Evolutionary conservation across 2,888 invertebrate species (phyloP).

Genomic region (Pyrocoelia pectoralis): DNA sequence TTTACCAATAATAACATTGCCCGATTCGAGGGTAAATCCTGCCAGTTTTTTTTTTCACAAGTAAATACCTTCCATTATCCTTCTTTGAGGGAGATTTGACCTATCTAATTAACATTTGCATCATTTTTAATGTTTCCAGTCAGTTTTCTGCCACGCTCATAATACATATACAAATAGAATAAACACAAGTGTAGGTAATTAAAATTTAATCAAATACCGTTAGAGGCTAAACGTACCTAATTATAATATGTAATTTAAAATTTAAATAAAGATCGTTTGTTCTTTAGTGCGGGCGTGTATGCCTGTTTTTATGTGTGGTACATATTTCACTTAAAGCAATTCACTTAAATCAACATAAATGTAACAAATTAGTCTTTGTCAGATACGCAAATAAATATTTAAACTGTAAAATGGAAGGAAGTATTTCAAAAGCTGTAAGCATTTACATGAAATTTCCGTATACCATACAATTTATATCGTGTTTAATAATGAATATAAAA

Average conservation of each 20-base stretch:
- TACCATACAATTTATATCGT: neutral
- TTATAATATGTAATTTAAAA: slow-evolving; percentile 34
- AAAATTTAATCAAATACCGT: slow-evolving; percentile 33
- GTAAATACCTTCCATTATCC: too few relatives aligned
- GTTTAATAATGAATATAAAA: neutral
- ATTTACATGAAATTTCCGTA: slow-evolving; percentile 23
- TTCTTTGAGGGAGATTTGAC: too few relatives aligned
- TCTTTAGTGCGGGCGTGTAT: too few relatives aligned
- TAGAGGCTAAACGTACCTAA: slow-evolving; percentile 26
- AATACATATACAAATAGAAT: neutral
- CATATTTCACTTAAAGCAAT: slow-evolving; percentile 21
- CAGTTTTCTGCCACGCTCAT: too few relatives aligned
- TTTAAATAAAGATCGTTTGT: slow-evolving; percentile 27
- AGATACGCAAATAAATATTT: slow-evolving; percentile 29
- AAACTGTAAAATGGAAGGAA: slow-evolving; percentile 18
- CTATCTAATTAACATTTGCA: too few relatives aligned
- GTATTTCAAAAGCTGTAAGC: slow-evolving; percentile 22
- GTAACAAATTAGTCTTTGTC: slow-evolving; percentile 29
- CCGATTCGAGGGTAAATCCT: too few relatives aligned
- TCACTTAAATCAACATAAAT: slow-evolving; percentile 22
- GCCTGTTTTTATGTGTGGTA: slow-evolving; percentile 24
- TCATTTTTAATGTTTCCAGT: too few relatives aligned
- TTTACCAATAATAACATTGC: too few relatives aligned
- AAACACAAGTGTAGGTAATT: slow-evolving; percentile 24
- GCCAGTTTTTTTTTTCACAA: too few relatives aligned